These are phyloP conservation scores for Embiotoca jacksoni DNA, from an alignment of 2,113 vertebrate genomes.

Conservation along the genomic window DNA sequence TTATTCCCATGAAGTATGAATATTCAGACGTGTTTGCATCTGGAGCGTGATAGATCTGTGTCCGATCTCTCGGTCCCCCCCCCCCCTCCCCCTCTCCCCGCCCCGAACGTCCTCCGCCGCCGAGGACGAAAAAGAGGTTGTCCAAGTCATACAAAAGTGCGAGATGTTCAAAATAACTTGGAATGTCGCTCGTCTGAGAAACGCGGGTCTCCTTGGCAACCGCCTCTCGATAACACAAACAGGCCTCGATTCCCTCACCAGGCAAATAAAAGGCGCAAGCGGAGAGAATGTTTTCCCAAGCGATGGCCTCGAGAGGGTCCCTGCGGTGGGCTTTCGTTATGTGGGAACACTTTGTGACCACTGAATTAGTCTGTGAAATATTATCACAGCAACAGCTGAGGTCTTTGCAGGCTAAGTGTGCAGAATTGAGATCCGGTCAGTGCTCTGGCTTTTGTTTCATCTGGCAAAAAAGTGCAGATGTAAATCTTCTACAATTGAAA, in stretches of 20 bases:
- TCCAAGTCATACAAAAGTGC: slow-evolving; percentile 37
- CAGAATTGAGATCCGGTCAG: slow-evolving; percentile 29
- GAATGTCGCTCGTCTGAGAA: slow-evolving; percentile 77
- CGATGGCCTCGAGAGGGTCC: slow-evolving; percentile 65
- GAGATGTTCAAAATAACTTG: slow-evolving; percentile 72
- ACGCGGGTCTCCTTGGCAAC: slow-evolving; percentile 74
- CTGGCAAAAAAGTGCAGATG: background rate
- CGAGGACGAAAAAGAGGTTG: background rate
- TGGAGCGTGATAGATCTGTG: background rate
- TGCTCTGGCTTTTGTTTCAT: slow-evolving; percentile 31
- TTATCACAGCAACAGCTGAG: slow-evolving; percentile 69
- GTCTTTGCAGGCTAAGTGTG: slow-evolving; percentile 23
- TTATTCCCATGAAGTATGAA: slow-evolving; percentile 23
- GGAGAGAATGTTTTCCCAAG: slow-evolving; percentile 81
- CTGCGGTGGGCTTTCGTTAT: slow-evolving; percentile 64
- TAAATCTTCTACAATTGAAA: slow-evolving; percentile 1
- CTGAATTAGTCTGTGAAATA: slow-evolving; percentile 70
- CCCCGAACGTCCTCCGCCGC: too few species aligned
- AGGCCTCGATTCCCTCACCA: slow-evolving; percentile 67
- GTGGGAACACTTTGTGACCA: slow-evolving; percentile 76
- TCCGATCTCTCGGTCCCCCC: background rate
- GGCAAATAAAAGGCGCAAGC: slow-evolving; percentile 62
- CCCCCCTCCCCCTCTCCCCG: too few species aligned
- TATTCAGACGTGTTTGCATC: slow-evolving; percentile 34
- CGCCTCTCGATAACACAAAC: slow-evolving; percentile 78